A percentile compares a stretch with the other conserved stretches of the same genome.
Evolutionary conservation across 2,888 invertebrate genomes (phyloP).

Genomic region (Dryadula phaetusa): DNA sequence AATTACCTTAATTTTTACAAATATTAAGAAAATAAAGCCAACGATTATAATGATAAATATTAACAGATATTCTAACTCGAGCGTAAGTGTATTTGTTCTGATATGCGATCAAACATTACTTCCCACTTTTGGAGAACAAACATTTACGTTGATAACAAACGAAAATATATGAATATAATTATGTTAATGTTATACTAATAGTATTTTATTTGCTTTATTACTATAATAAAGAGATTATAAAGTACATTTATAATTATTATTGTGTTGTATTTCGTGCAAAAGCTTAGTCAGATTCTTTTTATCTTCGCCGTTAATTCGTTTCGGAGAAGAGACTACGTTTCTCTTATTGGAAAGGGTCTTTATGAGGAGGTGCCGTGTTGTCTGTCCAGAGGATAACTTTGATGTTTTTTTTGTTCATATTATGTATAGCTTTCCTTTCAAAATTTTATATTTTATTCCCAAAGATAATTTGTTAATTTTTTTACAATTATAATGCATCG

Average conservation of each 20-base stretch:
- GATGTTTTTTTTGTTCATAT: neutral
- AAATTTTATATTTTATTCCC: neutral
- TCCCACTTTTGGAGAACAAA: conserved; percentile 33
- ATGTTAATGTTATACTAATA: neutral
- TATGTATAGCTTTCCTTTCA: neutral
- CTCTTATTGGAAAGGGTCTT: conserved; percentile 33
- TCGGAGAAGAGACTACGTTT: conserved; percentile 31
- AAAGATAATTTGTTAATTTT: neutral
- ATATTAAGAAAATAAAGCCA: neutral
- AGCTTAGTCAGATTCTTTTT: conserved; percentile 8
- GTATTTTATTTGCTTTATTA: conserved; percentile 6
- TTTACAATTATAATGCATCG: neutral
- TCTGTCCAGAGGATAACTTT: conserved; percentile 28
- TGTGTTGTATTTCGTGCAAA: conserved; percentile 6
- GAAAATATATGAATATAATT: conserved; percentile 6
- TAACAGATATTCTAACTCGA: conserved; percentile 36
- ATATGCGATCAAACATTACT: conserved; percentile 30
- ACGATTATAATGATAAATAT: conserved; percentile 24
- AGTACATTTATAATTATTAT: conserved; percentile 5
- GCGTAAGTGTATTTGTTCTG: conserved; percentile 31
- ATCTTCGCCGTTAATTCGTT: conserved; percentile 18
- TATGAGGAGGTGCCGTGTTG: conserved; percentile 37
- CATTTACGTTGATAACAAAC: conserved; percentile 22
- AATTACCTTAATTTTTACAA: neutral
- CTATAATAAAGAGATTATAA: conserved; percentile 1